Conservation (phyloP, 2,888 invertebrate species). For the Zhuqinia jingwanae region DNA sequence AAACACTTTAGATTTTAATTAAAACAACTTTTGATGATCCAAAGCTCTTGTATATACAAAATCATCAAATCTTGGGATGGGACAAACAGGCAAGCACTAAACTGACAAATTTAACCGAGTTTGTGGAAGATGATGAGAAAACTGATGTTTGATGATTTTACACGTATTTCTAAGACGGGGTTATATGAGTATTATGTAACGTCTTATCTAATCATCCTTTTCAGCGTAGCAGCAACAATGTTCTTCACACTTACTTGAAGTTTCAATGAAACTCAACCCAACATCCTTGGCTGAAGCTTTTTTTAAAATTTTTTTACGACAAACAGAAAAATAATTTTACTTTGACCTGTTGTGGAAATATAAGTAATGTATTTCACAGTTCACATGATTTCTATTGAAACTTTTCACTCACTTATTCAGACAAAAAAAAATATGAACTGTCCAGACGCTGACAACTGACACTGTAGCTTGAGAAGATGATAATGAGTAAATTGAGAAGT, state of each 20-base stretch:
- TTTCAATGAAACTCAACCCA: background rate
- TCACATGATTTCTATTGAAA: background rate
- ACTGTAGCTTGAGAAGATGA: background rate
- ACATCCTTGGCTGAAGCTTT: background rate
- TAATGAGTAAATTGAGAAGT: background rate
- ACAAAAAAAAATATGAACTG: background rate
- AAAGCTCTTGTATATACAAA: no score
- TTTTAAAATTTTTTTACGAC: background rate
- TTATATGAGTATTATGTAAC: background rate
- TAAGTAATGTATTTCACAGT: background rate
- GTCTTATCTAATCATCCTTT: conserved; percentile 9
- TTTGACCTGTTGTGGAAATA: background rate
- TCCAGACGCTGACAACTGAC: conserved; percentile 31
- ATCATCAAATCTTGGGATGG: no score
- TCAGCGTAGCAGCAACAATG: background rate
- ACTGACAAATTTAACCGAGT: no score
- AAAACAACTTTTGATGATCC: no score
- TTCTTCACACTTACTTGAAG: background rate
- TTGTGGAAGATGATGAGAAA: no score
- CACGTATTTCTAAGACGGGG: no score
- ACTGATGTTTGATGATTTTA: no score
- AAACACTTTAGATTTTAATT: background rate
- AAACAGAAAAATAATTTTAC: background rate
- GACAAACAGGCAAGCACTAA: no score
- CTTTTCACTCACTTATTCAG: background rate